Evolutionary conservation across 2,888 invertebrate species (phyloP), one percentile per base, ranked within the genome.

Genomic region (Mongoloraphidia duomilia): DNA sequence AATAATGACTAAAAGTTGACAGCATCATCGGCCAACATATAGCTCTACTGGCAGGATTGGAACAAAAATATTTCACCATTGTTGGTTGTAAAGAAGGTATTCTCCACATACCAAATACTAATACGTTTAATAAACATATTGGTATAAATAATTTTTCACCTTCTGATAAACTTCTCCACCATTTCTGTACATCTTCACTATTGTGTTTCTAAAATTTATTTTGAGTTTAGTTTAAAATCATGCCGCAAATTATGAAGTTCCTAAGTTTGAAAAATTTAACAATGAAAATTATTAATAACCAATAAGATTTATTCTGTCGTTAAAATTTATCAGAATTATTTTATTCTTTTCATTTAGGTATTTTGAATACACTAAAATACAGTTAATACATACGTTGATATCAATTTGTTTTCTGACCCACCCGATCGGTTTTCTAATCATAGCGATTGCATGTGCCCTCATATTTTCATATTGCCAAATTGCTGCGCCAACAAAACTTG

Each of bases 1-100:
- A 87, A 61, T 85, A 84, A 65, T 97, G 97, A 60, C 95, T 96
- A 68, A 97, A 97, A 35, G 87, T 86, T n/a, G 92, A 92, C 5
- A 95, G 69, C 46, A 95, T 63, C 92, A 96, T 92, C 4, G 96
- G 91, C 68, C 83, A 75, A 65, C 88, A 91, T 44, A 82, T 71
- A 54, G 76, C 75, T 61, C 84, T 75, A 57, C 84, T 79, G 14
- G 79, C 77, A 38, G 92, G 90, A 67, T 84, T 84, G 47, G 86
- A 82, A 60, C 82, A 81, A 69, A 95, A 95, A 68, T 89, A 92
- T 62, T 77, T 82, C 44, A 84, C 63, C 91, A 95, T 91, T 13
- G 74, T 65, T 2, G 76, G 75, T 50, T 83, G 81, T 34, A 86
- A 64, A 11, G 73, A 60, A 9, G 84, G 87, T 5, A 91, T 65